Evolutionary conservation across 2,113 vertebrate genomes (phyloP).

Genomic region (Hipposideros armiger): DNA sequence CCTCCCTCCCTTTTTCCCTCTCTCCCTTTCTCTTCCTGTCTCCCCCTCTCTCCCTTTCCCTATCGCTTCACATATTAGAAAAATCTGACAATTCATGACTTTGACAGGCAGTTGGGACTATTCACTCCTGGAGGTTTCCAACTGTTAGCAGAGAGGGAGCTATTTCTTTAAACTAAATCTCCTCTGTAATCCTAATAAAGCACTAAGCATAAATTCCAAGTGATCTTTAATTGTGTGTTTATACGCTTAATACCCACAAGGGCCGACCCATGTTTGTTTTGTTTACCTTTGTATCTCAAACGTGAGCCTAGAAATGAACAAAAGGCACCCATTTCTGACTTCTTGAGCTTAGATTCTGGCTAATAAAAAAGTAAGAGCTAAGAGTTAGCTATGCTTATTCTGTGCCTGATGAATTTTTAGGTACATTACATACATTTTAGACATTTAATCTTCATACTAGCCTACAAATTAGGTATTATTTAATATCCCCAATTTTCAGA

Average conservation of each 20-base stretch:
- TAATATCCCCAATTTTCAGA: not conserved
- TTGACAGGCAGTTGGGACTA: not conserved
- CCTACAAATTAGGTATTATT: not conserved
- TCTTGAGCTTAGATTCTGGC: not conserved
- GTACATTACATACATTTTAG: not conserved
- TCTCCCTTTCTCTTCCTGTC: not conserved
- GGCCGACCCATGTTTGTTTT: not conserved
- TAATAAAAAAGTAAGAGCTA: not conserved
- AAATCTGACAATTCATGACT: not conserved
- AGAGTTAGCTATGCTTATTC: not conserved
- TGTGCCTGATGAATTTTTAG: not conserved
- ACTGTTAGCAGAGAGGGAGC: not conserved
- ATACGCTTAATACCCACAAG: not conserved
- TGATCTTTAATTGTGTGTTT: not conserved
- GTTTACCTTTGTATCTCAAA: not conserved
- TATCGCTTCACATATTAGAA: not conserved
- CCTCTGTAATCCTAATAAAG: not conserved
- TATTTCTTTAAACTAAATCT: constrained; percentile 48
- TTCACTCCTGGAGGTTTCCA: not conserved
- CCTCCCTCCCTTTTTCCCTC: not conserved
- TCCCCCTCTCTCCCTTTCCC: not conserved
- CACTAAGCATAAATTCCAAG: not conserved
- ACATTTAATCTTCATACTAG: not conserved
- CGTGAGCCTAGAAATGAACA: not conserved
- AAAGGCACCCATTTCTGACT: not conserved